phyloP scores from a whole-genome alignment of 1,140 invertebrate genomes.

The Helicorthomorpha holstii region DNA sequence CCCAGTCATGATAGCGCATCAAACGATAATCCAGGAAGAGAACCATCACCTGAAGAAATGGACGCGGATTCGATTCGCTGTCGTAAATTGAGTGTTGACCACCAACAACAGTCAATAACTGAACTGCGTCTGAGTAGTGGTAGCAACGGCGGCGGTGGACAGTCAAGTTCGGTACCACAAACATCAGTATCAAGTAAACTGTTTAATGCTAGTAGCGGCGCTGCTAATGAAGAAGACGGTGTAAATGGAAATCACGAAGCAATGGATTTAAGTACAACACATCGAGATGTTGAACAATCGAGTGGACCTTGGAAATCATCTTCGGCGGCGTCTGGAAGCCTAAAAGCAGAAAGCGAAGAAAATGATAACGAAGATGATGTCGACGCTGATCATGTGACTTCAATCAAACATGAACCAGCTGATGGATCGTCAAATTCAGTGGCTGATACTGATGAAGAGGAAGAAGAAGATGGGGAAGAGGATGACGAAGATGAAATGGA shows the following conservation, averaged over 20 bases:
- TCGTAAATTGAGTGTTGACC: not conserved
- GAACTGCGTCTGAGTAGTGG: not conserved
- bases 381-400: slow-evolving; percentile 4
- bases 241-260: slow-evolving; percentile 19
- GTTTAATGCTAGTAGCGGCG: slow-evolving; percentile 5
- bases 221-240: slow-evolving; percentile 2
- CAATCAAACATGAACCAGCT: slow-evolving; percentile 6
- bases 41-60: no score
- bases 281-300: slow-evolving; percentile 3
- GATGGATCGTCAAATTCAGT: not conserved
- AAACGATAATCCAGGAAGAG: slow-evolving; percentile 4
- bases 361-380: slow-evolving; percentile 24
- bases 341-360: slow-evolving; percentile 22
- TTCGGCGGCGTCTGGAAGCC: slow-evolving; percentile 27
- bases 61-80: not conserved
- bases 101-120: slow-evolving; percentile 1
- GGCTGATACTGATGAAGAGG: slow-evolving; percentile 5
- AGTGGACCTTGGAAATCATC: slow-evolving; percentile 2
- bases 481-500: slow-evolving; percentile 7
- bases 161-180: slow-evolving; percentile 3
- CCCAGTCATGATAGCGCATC: slow-evolving; percentile 11
- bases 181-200: slow-evolving; percentile 1
- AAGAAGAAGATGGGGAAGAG: slow-evolving; percentile 3
- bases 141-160: not conserved
- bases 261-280: slow-evolving; percentile 24